A percentile compares a stretch with the other conserved stretches of the same genome.
Conservation (phyloP, 2,888 invertebrate genomes). For the Chrysodeixis includens region DNA sequence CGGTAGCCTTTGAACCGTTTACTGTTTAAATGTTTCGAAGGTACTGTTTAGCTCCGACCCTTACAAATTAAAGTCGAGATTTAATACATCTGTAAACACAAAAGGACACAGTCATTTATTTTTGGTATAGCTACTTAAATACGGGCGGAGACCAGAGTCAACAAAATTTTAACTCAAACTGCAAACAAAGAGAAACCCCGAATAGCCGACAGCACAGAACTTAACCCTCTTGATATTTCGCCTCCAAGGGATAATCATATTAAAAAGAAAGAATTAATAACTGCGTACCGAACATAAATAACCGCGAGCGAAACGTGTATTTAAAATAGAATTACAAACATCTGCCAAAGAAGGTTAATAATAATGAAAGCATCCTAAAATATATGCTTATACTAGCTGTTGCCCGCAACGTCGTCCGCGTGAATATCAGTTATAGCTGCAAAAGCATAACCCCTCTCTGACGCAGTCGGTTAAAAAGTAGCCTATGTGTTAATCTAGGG, state of each 20-base stretch:
- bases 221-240: conserved; percentile 40
- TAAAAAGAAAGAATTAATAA: conserved; percentile 47
- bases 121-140: conserved; percentile 21
- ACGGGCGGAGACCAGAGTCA: conserved; percentile 27
- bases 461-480: too few relatives aligned
- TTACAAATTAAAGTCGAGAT: neutral
- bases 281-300: conserved; percentile 34
- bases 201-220: conserved; percentile 42
- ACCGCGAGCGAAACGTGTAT: conserved; percentile 33
- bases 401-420: too few relatives aligned
- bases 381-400: conserved; percentile 7
- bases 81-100: neutral
- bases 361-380: conserved; percentile 6
- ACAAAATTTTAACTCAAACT: conserved; percentile 34
- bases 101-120: conserved; percentile 13
- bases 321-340: conserved; percentile 29
- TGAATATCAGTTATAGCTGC: too few relatives aligned
- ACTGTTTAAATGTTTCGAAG: conserved; percentile 4
- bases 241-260: conserved; percentile 37
- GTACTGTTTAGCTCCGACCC: neutral
- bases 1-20: neutral
- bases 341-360: conserved; percentile 5
- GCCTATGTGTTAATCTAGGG: too few relatives aligned
- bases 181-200: conserved; percentile 31
- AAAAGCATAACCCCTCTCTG: too few relatives aligned